Base-by-base conservation (phyloP, 64 coral and sea anemone species). In the Stichodactyla helianthus region DNA sequence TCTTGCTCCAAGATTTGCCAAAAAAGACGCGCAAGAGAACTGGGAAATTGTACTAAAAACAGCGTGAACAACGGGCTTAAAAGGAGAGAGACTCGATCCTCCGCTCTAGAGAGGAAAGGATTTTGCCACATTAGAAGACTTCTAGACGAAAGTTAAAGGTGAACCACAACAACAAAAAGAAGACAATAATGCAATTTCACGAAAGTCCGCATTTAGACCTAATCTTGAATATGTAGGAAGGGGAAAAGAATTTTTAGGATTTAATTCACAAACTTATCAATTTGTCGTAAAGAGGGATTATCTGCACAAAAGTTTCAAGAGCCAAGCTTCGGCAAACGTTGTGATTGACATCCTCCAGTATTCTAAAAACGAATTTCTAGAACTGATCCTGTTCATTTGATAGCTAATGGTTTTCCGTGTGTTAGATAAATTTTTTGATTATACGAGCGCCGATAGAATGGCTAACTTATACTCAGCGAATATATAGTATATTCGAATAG, bases 201-300 rank as follows among this genome's bases (percentile, higher is more conserved):
- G 22, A 65, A 65, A 13, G 68, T 74, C 68, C 27, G 68, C 68
- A 3, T 74, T 31, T n/a, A 74, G 68, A 58, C n/a, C 27, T 74
- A 74, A 27, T 31, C 25, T 74, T 74, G 11, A 74, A 74, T 22
- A 74, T 74, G 20, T 65, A 74, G 68, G 68, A 74, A 74, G 68
- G n/a, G 68, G 23, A 74, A 31, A 74, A 19, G 25, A 31, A 6
- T 31, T 74, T 35, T 9, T 74, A 23, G 68, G 8, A 27, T 31
- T 74, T 10, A 74, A 31, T 28, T 74, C 68, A 31, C 27, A 74
- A 74, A 74, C 68, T 74, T 26, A 27, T 74, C 68, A 31, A 74
- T 12, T 27, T 74, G 20, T 74, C 68, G 4, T 31, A 74, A 74
- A 74, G 25, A 74, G 7, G 68, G 68, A 74, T 74, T 74, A 74